phyloP scores from a whole-genome alignment of 2,113 vertebrate species.

The Gnathonemus longibarbis region DNA sequence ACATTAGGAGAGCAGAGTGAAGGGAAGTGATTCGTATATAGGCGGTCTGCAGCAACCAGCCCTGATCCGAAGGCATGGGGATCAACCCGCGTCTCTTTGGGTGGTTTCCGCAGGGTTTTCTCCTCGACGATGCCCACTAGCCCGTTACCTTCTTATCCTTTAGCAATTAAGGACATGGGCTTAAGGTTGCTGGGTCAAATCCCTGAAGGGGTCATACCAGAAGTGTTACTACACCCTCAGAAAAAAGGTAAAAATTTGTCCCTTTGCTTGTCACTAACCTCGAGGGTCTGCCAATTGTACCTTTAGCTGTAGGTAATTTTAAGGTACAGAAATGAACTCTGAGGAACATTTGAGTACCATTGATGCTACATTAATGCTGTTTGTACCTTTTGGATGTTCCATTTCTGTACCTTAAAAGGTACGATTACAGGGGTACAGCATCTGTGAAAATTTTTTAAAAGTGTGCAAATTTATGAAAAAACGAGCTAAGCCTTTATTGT shows the following conservation, averaged over 20 bases:
- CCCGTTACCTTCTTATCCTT: neutral
- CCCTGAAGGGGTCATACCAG: neutral
- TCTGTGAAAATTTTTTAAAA: no score
- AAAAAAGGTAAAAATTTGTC: no score
- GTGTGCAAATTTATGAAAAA: neutral
- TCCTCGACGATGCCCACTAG: neutral
- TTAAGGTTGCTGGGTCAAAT: neutral
- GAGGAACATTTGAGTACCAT: no score
- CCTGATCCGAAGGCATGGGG: neutral
- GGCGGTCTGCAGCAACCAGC: neutral
- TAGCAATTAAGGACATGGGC: neutral
- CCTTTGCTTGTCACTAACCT: no score
- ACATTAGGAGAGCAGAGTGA: neutral
- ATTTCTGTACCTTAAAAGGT: no score
- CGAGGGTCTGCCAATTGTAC: no score
- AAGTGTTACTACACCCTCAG: neutral
- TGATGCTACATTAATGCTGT: no score
- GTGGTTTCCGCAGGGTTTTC: neutral
- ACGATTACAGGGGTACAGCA: no score
- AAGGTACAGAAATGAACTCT: no score
- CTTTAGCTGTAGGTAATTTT: no score
- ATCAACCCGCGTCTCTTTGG: neutral
- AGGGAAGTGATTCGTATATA: neutral
- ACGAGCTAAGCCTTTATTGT: neutral
- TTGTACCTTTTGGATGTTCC: no score